Base-by-base conservation (phyloP, 1,140 invertebrate species). In the Pseudomyrmex concolor region DNA sequence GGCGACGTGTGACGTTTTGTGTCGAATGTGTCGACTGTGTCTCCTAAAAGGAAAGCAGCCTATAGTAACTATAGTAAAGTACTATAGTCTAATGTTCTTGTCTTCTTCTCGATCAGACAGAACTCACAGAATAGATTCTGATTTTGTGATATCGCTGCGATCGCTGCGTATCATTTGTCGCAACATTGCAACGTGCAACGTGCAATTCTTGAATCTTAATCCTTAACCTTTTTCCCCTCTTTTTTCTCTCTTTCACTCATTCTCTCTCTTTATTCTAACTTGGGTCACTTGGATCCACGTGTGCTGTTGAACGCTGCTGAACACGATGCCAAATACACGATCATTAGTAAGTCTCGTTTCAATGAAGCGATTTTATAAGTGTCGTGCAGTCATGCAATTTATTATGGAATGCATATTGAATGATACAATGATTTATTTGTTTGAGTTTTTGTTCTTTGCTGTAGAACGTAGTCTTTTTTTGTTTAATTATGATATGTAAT, bases 241-340 rank as follows among this genome's bases (percentile, higher is more conserved):
- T 19, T 68, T 83, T 87, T 78, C 70, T 70, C 72, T 77, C 55
- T 17, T 13, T 54, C 34, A 34, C 34, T 34, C 5, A 34, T 34
- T 34, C 34, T 34, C 5, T 34, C 25, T 34, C 34, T 34, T 34
- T 34, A 4, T 34, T 34, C 5, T 34, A 34, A 34, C 34, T 7
- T 34, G 34, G 34, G 34, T 34, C 34, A 34, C 5, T 34, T 34
- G 2, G n/a, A 2, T 50, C 67, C 83, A 88, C 83, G 72, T 88
- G 87, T 68, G 10, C 45, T 13, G 57, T 77, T 13, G 63, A 66
- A 63, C 10, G 10, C 34, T 13, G 57, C 73, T 15, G 63, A 66
- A 63, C 13, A 57, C 57, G 22, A 88, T 89, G 86, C 55, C 84
- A 73, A 78, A 66, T 0, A 55, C 89, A 55, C 86, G 87, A 72